Percentiles rank a stretch among this genome's conserved stretches.
Evolutionary conservation across 2,888 invertebrate genomes (phyloP).

Genomic region (Dolichopus griseipennis): DNA sequence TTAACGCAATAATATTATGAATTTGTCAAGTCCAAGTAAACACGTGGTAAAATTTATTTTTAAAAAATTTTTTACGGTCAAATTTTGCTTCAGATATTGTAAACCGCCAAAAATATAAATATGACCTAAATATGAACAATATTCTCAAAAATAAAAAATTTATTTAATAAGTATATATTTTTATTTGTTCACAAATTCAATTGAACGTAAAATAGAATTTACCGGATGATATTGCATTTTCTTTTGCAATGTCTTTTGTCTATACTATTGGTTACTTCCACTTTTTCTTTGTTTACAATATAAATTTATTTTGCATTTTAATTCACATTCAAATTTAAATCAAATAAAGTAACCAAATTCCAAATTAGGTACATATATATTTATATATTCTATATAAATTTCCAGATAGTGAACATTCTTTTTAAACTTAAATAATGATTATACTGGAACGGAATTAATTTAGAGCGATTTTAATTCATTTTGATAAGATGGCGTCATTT

Average conservation of each 20-base stretch:
- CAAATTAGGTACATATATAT: neutral
- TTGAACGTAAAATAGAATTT: neutral
- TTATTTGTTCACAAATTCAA: too few relatives aligned
- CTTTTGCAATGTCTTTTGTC: too few relatives aligned
- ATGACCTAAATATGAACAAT: too few relatives aligned
- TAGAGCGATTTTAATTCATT: neutral
- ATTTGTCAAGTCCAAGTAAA: neutral
- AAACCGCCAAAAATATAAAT: neutral
- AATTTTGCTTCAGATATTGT: neutral
- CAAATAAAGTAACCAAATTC: neutral
- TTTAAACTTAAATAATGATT: conserved; percentile 3
- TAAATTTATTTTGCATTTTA: neutral
- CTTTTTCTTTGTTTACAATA: neutral
- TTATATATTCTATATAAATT: neutral
- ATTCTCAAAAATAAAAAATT: too few relatives aligned
- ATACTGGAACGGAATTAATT: conserved; percentile 1
- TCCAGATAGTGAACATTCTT: neutral
- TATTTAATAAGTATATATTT: too few relatives aligned
- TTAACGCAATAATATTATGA: too few relatives aligned
- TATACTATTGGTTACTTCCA: too few relatives aligned
- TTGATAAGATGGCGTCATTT: conserved; percentile 10
- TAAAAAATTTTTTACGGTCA: neutral
- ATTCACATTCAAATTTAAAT: neutral
- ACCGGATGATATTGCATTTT: too few relatives aligned
- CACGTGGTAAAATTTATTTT: neutral